A percentile compares a stretch with the other conserved stretches of the same genome.
These are phyloP conservation scores for Microctenopoma stevenorrisi DNA, from an alignment of 2,797 vertebrate species.

Conservation along the genomic window DNA sequence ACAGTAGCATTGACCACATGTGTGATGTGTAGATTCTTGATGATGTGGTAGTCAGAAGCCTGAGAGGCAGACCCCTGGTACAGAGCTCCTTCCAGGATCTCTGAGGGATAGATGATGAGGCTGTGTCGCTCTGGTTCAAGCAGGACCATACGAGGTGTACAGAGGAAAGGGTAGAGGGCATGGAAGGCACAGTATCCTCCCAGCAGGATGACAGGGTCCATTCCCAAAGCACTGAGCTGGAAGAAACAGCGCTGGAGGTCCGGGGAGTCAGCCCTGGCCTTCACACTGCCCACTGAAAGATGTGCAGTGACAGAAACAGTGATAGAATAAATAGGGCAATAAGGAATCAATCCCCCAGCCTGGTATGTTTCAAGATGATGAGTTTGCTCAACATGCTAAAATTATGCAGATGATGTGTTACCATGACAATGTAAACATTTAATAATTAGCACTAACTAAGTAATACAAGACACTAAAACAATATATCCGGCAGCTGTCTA, in stretches of 20 bases:
- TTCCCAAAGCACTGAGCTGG: conserved; percentile 76
- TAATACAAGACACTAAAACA: too few species aligned
- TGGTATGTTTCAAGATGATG: background rate
- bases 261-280: conserved; percentile 65
- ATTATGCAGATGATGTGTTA: background rate
- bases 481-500: too few species aligned
- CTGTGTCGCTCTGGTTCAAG: conserved; percentile 59
- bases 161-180: conserved; percentile 71
- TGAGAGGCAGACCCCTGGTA: conserved; percentile 77
- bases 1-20: conserved; percentile 78
- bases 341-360: background rate
- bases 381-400: background rate
- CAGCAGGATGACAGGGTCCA: conserved; percentile 78
- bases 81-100: conserved; percentile 75
- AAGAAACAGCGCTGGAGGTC: conserved; percentile 78
- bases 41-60: conserved; percentile 70
- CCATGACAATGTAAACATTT: too few species aligned
- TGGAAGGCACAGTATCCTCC: conserved; percentile 73
- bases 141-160: conserved; percentile 57
- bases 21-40: conserved; percentile 78
- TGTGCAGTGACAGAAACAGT: conserved; percentile 26
- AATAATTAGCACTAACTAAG: too few species aligned
- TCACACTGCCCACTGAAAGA: conserved; percentile 72
- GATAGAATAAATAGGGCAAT: background rate
- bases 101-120: conserved; percentile 72